A percentile compares a stretch with the other conserved stretches of the same genome.
These are phyloP conservation scores for Dryadula phaetusa DNA, from an alignment of 2,888 invertebrate genomes.

Conservation along the genomic window DNA sequence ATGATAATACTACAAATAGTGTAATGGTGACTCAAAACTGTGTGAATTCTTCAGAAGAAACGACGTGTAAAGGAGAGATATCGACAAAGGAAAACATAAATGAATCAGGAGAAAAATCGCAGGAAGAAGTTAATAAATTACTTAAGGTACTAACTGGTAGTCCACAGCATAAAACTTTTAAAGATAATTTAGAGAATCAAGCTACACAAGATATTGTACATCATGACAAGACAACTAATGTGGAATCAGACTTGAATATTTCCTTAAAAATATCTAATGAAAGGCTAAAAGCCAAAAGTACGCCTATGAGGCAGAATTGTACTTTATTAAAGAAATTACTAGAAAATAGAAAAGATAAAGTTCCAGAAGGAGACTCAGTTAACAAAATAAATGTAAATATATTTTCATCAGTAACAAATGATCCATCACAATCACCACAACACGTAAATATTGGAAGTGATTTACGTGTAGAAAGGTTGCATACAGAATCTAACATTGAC, in stretches of 20 bases:
- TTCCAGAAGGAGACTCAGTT: constrained; percentile 57
- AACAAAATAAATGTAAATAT: constrained; percentile 52
- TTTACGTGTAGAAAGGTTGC: constrained; percentile 37
- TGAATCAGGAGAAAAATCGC: constrained; percentile 24
- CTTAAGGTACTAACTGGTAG: constrained; percentile 10
- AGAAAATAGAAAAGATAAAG: constrained; percentile 67
- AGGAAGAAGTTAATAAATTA: constrained; percentile 14
- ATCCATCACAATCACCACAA: constrained; percentile 36
- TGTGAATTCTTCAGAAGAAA: constrained; percentile 29
- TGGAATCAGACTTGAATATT: constrained; percentile 32
- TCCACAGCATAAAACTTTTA: constrained; percentile 19
- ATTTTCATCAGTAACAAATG: constrained; percentile 45
- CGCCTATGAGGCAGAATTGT: constrained; percentile 62
- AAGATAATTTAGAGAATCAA: constrained; percentile 27
- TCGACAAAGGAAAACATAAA: constrained; percentile 26
- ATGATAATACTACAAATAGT: constrained; percentile 22
- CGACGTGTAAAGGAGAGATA: constrained; percentile 26
- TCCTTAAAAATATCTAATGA: constrained; percentile 29
- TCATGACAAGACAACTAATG: constrained; percentile 23
- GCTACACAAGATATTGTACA: constrained; percentile 20
- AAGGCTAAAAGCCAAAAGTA: constrained; percentile 40
- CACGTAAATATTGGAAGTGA: constrained; percentile 37
- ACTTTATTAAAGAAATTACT: constrained; percentile 75
- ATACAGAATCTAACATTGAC: constrained; percentile 35
- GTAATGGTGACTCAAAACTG: constrained; percentile 39